These are phyloP conservation scores for Drosophila teissieri DNA, from an alignment of 1,140 invertebrate genomes.

Conservation along the genomic window DNA sequence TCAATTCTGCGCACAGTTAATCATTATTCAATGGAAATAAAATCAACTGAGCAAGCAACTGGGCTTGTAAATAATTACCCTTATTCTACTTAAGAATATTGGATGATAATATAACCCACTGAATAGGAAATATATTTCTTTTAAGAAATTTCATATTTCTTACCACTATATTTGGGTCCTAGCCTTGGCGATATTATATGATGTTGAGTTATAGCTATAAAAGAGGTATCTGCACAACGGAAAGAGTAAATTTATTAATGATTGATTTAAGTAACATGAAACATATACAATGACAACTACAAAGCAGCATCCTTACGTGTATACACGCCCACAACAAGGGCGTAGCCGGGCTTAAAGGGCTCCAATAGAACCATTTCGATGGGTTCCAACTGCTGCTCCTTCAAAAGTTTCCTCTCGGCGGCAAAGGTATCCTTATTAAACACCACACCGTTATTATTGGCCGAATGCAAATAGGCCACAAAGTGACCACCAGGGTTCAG, in stretches of 20 bases:
- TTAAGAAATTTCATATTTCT: too few relatives aligned
- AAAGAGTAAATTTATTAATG: neutral
- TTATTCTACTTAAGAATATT: neutral
- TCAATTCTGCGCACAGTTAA: conserved; percentile 2
- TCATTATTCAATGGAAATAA: conserved; percentile 6
- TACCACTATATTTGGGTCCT: too few relatives aligned
- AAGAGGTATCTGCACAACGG: neutral
- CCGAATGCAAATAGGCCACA: conserved; percentile 16
- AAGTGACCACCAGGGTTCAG: conserved; percentile 41
- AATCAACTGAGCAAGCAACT: conserved; percentile 3
- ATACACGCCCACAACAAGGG: conserved; percentile 32
- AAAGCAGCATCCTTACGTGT: conserved; percentile 10
- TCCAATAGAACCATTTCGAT: conserved; percentile 25
- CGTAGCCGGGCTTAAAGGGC: conserved; percentile 23
- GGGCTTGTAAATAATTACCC: neutral
- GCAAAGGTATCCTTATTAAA: neutral
- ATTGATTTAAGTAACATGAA: neutral
- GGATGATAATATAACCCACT: too few relatives aligned
- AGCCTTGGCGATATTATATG: too few relatives aligned
- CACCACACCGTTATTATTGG: neutral
- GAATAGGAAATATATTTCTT: too few relatives aligned
- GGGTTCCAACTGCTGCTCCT: conserved; percentile 31
- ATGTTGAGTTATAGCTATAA: neutral
- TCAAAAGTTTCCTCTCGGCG: conserved; percentile 3
- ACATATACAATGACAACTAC: too few relatives aligned